Base-by-base conservation (phyloP, 1,140 invertebrate species). In the Calosoma granatense region DNA sequence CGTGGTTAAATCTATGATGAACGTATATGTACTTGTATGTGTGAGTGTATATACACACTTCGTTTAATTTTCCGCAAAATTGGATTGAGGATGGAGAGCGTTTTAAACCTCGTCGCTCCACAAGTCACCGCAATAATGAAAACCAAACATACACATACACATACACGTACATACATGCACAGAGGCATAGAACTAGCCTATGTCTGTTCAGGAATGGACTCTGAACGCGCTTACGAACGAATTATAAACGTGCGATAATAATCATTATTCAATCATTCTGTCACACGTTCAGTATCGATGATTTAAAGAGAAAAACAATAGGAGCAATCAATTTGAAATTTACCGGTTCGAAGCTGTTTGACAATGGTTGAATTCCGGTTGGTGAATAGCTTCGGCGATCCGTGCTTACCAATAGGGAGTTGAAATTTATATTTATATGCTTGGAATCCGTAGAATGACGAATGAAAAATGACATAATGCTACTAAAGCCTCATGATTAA, bases 321-420 rank as follows among this genome's bases (percentile, higher is more conserved):
- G 41, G 17, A 47, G 41, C 41, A 47, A 47, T 47, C 41, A 47
- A 47, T 47, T 47, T 47, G 15, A 47, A 47, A 47, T 47, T 47
- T 47, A 47, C 41, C 41, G 41, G 41, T 47, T 47, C 41, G 26
- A 4, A 30, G 26, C 26, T n/a, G n/a, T n/a, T n/a, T n/a, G n/a
- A 36, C 26, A 36, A 47, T 11, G 41, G 41, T 47, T 11, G 6
- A 36, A 9, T 47, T 47, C 41, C 41, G 41, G 41, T 47, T 17
- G 9, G 41, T 47, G 41, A 47, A 47, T 12, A 12, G 15, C 41
- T 30, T n/a, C n/a, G n/a, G n/a, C n/a, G n/a, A n/a, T n/a, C n/a
- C n/a, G n/a, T n/a, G n/a, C n/a, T n/a, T n/a, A n/a, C n/a, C n/a
- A n/a, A n/a, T n/a, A n/a, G n/a, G n/a, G n/a, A n/a, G n/a, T n/a